A percentile compares a stretch with the other conserved stretches of the same genome.
phyloP scores from a whole-genome alignment of 2,888 invertebrate species.

The Steromphala cineraria region DNA sequence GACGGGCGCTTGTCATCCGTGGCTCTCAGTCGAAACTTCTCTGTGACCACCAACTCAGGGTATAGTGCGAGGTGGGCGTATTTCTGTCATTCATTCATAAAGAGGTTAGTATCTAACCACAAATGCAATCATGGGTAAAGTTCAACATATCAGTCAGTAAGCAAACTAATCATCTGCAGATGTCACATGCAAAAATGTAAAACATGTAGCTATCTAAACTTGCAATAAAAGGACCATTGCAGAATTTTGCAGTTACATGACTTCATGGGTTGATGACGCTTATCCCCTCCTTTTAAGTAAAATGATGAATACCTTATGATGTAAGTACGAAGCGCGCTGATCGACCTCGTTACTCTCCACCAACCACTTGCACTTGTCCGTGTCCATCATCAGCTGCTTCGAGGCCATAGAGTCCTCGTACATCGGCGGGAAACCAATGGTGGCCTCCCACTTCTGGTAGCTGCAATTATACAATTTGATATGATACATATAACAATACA shows the following conservation, averaged over 20 bases:
- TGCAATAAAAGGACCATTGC: no score
- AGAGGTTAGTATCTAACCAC: no score
- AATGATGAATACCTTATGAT: conserved; percentile 65
- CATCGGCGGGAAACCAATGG: conserved; percentile 53
- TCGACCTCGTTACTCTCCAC: conserved; percentile 53
- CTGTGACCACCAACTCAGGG: conserved; percentile 62
- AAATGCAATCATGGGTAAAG: no score
- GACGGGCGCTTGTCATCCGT: conserved; percentile 59
- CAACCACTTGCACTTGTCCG: conserved; percentile 33
- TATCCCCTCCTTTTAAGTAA: no score
- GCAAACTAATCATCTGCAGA: no score
- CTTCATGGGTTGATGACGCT: no score
- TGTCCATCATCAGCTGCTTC: conserved; percentile 33
- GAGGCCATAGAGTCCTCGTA: conserved; percentile 41
- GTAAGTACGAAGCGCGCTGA: conserved; percentile 53
- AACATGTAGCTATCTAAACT: no score
- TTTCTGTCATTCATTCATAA: conserved; percentile 35
- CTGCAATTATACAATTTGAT: neutral
- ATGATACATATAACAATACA: neutral
- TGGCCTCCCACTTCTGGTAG: conserved; percentile 47
- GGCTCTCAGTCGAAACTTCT: conserved; percentile 58
- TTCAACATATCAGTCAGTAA: no score
- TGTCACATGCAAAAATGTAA: neutral
- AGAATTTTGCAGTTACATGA: no score
- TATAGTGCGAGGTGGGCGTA: conserved; percentile 56